These are phyloP conservation scores for Thoracochromis brauschi DNA, from an alignment of 2,113 vertebrate genomes.

Conservation along the genomic window DNA sequence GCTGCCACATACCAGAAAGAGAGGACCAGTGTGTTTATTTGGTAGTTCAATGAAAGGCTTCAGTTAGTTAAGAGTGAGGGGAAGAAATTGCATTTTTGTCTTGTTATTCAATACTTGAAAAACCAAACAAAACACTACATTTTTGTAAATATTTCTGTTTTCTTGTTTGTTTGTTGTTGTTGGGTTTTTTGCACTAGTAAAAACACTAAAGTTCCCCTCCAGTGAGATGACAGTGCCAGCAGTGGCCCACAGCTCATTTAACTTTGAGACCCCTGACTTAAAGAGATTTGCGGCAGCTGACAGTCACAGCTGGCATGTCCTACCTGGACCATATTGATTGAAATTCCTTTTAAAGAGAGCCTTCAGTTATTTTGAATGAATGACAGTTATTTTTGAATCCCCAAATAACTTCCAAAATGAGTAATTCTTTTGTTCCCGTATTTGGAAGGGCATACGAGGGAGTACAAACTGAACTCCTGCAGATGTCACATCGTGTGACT, in stretches of 20 bases:
- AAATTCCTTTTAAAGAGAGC: neutral
- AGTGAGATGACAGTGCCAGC: neutral
- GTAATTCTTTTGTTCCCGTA: neutral
- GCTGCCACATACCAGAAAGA: neutral
- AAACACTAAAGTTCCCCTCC: neutral
- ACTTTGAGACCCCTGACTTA: neutral
- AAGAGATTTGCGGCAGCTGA: neutral
- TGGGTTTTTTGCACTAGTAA: neutral
- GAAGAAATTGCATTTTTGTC: neutral
- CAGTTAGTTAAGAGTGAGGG: neutral
- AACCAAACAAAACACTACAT: neutral
- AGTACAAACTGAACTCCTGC: neutral
- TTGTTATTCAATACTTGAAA: neutral
- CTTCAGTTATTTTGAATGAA: neutral
- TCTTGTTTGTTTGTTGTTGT: neutral
- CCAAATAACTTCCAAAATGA: neutral
- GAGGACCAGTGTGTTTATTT: neutral
- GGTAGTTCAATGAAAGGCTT: neutral
- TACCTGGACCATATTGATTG: neutral
- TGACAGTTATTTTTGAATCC: neutral
- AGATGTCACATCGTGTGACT: conserved; percentile 9
- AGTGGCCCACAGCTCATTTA: neutral
- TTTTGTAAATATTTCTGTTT: neutral
- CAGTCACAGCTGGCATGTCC: neutral
- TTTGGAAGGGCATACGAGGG: neutral